Evolutionary conservation across 1,140 invertebrate genomes (phyloP).

Genomic region (Drosophila navojoa): DNA sequence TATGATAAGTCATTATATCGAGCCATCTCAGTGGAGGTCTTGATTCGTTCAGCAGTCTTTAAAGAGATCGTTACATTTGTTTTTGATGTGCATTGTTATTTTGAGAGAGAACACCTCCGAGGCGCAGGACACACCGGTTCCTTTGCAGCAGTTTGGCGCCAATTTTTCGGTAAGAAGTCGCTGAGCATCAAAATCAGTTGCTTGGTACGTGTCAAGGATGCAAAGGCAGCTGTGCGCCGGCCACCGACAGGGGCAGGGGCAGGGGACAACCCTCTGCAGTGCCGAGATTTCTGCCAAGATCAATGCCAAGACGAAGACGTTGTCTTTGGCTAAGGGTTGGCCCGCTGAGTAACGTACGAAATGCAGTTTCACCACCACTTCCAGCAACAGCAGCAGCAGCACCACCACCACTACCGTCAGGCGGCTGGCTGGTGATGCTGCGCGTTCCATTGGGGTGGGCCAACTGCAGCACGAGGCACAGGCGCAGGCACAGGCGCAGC

Average conservation of each 20-base stretch:
- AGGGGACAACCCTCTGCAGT: slow-evolving; percentile 41
- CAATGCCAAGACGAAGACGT: slow-evolving; percentile 53
- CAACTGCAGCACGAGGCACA: slow-evolving; percentile 34
- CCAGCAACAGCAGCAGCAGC: slow-evolving; percentile 35
- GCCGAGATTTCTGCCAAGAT: slow-evolving; percentile 51
- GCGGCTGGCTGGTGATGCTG: slow-evolving; percentile 59
- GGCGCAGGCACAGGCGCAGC: slow-evolving; percentile 5
- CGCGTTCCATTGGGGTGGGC: slow-evolving; percentile 58
- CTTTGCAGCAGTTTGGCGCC: slow-evolving; percentile 48
- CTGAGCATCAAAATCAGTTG: slow-evolving; percentile 26
- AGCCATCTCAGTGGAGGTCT: too few species aligned
- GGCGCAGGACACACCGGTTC: slow-evolving; percentile 49
- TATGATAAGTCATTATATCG: too few species aligned
- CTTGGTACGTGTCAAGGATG: slow-evolving; percentile 52
- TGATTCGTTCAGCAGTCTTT: too few species aligned
- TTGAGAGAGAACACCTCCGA: slow-evolving; percentile 19
- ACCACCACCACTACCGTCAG: slow-evolving; percentile 22
- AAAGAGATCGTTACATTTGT: neutral
- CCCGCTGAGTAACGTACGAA: slow-evolving; percentile 59
- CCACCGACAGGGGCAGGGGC: slow-evolving; percentile 36
- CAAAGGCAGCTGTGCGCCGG: slow-evolving; percentile 43
- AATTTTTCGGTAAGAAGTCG: slow-evolving; percentile 19
- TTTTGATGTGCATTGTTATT: neutral
- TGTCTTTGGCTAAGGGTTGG: slow-evolving; percentile 49
- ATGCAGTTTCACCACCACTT: slow-evolving; percentile 68